Evolutionary conservation across 2,888 invertebrate species (phyloP).

Genomic region (Tuberolachnus salignus): DNA sequence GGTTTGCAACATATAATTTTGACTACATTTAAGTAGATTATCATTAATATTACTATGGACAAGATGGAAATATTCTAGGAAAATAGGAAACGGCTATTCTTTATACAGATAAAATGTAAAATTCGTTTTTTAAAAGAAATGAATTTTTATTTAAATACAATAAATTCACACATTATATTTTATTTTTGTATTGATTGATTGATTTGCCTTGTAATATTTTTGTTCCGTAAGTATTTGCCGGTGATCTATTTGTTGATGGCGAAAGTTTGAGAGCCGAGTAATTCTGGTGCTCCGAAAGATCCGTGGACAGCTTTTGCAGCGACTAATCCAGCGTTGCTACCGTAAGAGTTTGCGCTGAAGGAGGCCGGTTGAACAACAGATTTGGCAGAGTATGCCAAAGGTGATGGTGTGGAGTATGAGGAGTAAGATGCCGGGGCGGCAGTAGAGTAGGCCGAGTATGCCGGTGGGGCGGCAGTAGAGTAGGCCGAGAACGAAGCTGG

Average conservation of each 20-base stretch:
- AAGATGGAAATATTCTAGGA: neutral
- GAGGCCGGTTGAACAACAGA: constrained; percentile 6
- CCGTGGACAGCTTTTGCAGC: constrained; percentile 1
- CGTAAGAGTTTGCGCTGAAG: neutral
- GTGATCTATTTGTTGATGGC: constrained; percentile 35
- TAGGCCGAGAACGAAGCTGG: constrained; percentile 12
- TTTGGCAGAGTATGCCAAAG: neutral
- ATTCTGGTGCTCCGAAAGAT: constrained; percentile 29
- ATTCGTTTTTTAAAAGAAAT: neutral
- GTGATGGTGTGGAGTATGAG: neutral
- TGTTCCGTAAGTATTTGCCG: neutral
- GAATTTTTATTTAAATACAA: neutral
- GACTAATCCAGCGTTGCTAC: neutral
- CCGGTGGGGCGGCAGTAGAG: neutral
- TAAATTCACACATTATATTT: constrained; percentile 11
- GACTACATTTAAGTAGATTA: too few relatives aligned
- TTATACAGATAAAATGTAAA: too few relatives aligned
- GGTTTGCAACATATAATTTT: too few relatives aligned
- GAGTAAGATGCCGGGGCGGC: neutral
- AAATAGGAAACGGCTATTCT: neutral
- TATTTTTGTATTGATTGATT: constrained; percentile 15
- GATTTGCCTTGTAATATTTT: constrained; percentile 13
- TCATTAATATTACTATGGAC: neutral
- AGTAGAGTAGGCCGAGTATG: neutral
- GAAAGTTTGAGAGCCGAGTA: constrained; percentile 41